Percentiles rank a stretch among this genome's conserved stretches.
Conservation (phyloP, 2,113 vertebrate genomes). For the Phainopepla nitens region DNA sequence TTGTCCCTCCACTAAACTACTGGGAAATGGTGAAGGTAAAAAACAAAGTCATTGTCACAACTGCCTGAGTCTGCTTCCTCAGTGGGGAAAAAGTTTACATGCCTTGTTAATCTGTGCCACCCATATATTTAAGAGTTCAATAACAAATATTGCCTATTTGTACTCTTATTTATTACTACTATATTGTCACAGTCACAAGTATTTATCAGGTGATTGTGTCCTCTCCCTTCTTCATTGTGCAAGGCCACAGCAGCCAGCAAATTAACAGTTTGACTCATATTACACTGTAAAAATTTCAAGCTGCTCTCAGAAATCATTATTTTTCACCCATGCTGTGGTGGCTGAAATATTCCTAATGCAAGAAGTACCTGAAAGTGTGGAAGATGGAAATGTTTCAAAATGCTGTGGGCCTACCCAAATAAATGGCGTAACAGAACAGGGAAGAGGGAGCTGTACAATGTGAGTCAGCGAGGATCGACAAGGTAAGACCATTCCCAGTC, state of each 20-base stretch:
- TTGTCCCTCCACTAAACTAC: background rate
- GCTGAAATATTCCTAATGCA: background rate
- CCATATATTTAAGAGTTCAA: background rate
- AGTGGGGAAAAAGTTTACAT: background rate
- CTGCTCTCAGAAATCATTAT: background rate
- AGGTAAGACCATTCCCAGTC: background rate
- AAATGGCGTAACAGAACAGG: accelerated
- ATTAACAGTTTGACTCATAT: background rate
- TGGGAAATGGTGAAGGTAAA: background rate
- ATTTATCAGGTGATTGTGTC: background rate
- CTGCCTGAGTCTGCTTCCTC: background rate
- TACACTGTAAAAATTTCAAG: background rate
- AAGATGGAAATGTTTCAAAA: background rate
- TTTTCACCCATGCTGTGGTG: background rate
- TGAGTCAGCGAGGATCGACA: background rate
- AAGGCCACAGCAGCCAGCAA: background rate
- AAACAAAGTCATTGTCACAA: background rate
- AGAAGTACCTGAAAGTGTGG: background rate
- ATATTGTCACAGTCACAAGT: background rate
- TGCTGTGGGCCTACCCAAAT: background rate
- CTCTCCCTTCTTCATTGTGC: background rate
- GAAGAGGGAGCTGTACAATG: background rate
- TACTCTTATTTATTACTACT: background rate
- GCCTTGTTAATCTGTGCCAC: background rate
- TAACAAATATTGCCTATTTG: background rate